Evolutionary conservation across 2,888 invertebrate genomes (phyloP).

Genomic region (Drosophila algonquin): DNA sequence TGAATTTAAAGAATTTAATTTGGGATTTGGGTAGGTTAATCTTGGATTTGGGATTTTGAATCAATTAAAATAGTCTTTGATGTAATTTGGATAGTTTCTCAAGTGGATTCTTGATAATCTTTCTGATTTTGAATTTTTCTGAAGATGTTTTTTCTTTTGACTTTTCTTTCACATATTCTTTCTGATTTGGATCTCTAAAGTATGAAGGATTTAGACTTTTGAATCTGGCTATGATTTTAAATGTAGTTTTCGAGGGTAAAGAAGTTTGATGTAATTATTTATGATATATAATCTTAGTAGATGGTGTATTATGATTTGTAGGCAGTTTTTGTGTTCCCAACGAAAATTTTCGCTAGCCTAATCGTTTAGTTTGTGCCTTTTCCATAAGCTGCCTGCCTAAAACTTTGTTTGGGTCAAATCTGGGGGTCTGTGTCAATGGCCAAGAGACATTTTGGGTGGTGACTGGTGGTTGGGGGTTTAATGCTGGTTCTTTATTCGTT

Average conservation of each 20-base stretch:
- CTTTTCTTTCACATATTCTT: neutral
- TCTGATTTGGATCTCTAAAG: neutral
- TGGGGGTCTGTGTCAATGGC: constrained; percentile 24
- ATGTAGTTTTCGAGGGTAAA: neutral
- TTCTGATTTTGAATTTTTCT: neutral
- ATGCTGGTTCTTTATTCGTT: constrained; percentile 4
- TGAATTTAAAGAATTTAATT: too few relatives aligned
- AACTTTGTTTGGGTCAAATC: constrained; percentile 13
- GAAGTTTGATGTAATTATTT: constrained; percentile 44
- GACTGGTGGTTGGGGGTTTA: constrained; percentile 14
- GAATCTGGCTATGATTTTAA: neutral
- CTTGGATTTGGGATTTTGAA: too few relatives aligned
- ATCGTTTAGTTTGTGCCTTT: neutral
- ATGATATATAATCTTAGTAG: neutral
- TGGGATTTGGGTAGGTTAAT: too few relatives aligned
- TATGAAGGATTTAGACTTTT: neutral
- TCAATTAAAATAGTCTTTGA: too few relatives aligned
- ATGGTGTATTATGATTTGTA: neutral
- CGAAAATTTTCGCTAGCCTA: neutral
- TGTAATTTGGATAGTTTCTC: too few relatives aligned
- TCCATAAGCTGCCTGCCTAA: neutral
- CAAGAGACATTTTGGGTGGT: constrained; percentile 22
- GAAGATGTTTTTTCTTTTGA: neutral
- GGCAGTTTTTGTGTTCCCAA: neutral
- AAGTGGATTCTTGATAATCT: neutral